Evolutionary conservation across 2,888 invertebrate species (phyloP), one percentile per base, ranked within the genome.

Genomic region (Galeopsomyia nigrocyanea): DNA sequence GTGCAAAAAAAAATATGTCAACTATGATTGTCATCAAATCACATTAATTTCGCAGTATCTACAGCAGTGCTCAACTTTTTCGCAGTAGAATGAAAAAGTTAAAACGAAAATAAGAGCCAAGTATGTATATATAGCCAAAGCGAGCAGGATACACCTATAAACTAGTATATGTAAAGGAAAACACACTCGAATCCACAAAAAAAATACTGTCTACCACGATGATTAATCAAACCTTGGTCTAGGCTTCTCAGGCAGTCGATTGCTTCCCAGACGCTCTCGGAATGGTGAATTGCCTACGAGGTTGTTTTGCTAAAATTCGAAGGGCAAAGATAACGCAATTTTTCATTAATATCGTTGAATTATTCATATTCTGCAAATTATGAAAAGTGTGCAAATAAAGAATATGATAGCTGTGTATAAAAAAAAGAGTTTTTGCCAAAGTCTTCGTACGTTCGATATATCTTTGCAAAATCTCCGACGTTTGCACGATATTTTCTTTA

Each of bases 241-340:
- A 74, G 90, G 90, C 82, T 92, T 90, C 87, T 96, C 95, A 78
- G 94, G 92, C 82, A 95, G 89, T 75, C 95, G 92, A 86, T 95
- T 95, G 89, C 95, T 95, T 86, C 95, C 95, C 78, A 95, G 90
- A 77, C 96, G 91, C 88, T 96, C 96, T 84, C 96, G 90, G 89
- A 95, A 95, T 81, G 95, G 95, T 80, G 95, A 95, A 88, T 92
- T 94, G 75, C 89, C 88, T 71, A 88, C 89, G 80, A 88, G 87
- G 81, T 88, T 89, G 81, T 88, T 89, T 90, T 90, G 90, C 78
- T 90, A 89, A 84, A 77, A 76, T 82, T 75, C 79, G 78, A 2
- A 79, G 78, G 77, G 13, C 39, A 79, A 77, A 68, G 58, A 49
- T 49, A 66, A 55, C 50, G 69, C 61, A 69, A 39, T 10, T 3